These are phyloP conservation scores for Peromyscus eremicus DNA, from an alignment of 2,797 vertebrate species.

Conservation along the genomic window DNA sequence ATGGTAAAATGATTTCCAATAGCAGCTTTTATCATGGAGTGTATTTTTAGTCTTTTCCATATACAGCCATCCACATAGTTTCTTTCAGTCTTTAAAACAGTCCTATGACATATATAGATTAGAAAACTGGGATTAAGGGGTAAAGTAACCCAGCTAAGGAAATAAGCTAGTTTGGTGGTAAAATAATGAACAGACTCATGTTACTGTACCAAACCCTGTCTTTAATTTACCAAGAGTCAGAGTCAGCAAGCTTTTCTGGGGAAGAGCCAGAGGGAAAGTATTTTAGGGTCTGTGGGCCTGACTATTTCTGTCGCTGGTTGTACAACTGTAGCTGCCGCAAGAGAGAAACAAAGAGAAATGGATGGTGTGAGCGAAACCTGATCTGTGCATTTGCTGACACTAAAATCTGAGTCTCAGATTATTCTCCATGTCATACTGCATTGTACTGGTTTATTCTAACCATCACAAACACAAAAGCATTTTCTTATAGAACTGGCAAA, in stretches of 20 bases:
- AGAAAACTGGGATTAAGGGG: neutral
- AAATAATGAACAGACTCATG: neutral
- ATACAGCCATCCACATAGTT: neutral
- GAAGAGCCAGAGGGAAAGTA: neutral
- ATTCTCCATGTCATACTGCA: neutral
- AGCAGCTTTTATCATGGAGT: neutral
- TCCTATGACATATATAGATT: neutral
- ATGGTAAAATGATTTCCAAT: slow-evolving; percentile 23
- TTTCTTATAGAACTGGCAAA: neutral
- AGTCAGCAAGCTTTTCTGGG: neutral
- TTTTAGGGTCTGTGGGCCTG: neutral
- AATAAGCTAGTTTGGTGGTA: neutral
- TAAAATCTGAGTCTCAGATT: neutral
- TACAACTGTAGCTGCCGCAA: neutral
- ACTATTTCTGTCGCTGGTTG: neutral
- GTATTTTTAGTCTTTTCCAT: slow-evolving; percentile 12
- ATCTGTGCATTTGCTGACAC: neutral
- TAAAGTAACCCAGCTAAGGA: neutral
- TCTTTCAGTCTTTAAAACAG: slow-evolving; percentile 24
- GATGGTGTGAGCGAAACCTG: neutral
- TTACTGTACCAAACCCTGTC: neutral
- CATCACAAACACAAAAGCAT: neutral
- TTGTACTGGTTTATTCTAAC: slow-evolving; percentile 5
- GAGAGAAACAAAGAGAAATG: neutral
- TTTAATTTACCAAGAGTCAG: slow-evolving; percentile 2